Evolutionary conservation across 2,113 vertebrate genomes (phyloP).

Genomic region (Trogon surrucura): DNA sequence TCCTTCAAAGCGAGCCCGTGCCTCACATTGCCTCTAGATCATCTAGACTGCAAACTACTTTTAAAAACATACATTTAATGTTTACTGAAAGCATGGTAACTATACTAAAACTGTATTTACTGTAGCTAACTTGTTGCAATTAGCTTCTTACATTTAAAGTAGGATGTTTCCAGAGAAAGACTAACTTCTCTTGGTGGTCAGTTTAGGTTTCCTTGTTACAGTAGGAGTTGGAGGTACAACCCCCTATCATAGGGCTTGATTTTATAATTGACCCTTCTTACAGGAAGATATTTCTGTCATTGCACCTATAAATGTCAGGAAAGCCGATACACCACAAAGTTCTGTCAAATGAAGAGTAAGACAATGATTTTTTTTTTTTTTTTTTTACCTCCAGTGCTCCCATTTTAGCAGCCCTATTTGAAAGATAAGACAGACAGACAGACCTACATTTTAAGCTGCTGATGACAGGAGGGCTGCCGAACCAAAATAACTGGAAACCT

Average conservation of each 20-base stretch:
- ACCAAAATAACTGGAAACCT: slow-evolving; percentile 44
- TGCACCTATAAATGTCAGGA: background rate
- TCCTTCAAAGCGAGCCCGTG: background rate
- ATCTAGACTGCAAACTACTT: background rate
- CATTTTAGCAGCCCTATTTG: slow-evolving; percentile 14
- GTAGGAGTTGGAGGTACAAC: background rate
- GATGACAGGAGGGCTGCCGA: background rate
- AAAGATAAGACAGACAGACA: background rate
- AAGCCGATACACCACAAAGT: background rate
- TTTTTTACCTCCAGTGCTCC: background rate
- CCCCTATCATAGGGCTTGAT: background rate
- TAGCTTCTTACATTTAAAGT: background rate
- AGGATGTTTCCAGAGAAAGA: background rate
- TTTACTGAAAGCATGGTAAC: background rate
- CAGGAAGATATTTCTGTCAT: background rate
- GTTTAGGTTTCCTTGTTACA: background rate
- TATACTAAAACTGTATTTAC: background rate
- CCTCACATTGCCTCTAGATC: background rate
- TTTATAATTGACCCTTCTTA: background rate
- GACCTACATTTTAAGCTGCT: background rate
- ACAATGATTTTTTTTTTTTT: background rate
- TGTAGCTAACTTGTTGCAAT: background rate
- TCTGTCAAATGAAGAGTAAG: background rate
- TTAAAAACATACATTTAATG: background rate
- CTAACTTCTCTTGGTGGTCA: background rate